phyloP scores from a whole-genome alignment of 2,797 vertebrate genomes.

The Muscicapa comitata region DNA sequence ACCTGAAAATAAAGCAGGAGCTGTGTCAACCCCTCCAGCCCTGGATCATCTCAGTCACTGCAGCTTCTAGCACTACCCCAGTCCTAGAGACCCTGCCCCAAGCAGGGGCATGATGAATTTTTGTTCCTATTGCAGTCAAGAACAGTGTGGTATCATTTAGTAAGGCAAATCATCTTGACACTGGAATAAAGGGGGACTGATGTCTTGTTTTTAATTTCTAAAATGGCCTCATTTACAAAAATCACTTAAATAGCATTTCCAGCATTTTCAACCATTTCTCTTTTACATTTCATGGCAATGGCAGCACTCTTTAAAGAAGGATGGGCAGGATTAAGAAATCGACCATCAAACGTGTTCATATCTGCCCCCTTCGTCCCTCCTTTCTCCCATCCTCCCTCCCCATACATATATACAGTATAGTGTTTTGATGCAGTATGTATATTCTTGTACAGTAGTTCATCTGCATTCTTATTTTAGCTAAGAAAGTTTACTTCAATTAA shows the following conservation, averaged over 20 bases:
- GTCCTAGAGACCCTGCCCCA: neutral
- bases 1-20: neutral
- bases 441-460: neutral
- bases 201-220: neutral
- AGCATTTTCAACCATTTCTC: neutral
- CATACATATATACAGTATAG: neutral
- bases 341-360: neutral
- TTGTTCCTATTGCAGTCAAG: neutral
- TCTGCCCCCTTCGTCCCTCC: rapidly evolving
- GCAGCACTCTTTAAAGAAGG: neutral
- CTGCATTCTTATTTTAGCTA: neutral
- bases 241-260: neutral
- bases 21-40: neutral
- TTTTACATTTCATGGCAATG: neutral
- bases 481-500: neutral
- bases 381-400: neutral
- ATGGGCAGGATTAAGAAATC: neutral
- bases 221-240: neutral
- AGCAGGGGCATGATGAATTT: neutral
- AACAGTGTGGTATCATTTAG: neutral
- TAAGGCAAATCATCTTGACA: neutral
- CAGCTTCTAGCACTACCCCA: neutral
- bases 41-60: neutral
- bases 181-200: neutral
- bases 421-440: neutral